These are phyloP conservation scores for Rhabdophis nuchalis DNA, from an alignment of 2,797 vertebrate genomes.

Conservation along the genomic window DNA sequence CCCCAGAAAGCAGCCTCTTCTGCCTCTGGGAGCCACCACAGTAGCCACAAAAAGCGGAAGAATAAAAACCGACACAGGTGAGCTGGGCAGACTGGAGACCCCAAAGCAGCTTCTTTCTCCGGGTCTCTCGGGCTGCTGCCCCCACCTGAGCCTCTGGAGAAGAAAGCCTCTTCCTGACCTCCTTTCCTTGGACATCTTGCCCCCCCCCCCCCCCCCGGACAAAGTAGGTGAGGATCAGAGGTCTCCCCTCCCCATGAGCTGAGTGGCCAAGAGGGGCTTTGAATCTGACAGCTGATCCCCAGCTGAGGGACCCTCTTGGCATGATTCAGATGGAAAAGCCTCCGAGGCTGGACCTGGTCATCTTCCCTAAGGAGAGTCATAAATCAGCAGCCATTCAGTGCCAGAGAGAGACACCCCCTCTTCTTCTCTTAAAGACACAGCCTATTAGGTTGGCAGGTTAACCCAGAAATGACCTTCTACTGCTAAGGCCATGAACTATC, in stretches of 20 bases:
- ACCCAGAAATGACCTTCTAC: not conserved
- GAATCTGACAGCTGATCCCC: not conserved
- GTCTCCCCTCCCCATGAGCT: not conserved
- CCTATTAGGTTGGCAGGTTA: not conserved
- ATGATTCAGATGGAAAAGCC: not conserved
- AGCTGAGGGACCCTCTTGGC: not conserved
- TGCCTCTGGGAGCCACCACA: slow-evolving; percentile 87
- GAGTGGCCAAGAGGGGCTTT: not conserved
- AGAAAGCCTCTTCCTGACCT: not conserved
- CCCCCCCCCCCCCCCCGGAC: not conserved
- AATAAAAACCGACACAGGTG: slow-evolving; percentile 99
- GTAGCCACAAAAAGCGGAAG: slow-evolving; percentile 97
- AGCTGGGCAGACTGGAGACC: slow-evolving; percentile 52
- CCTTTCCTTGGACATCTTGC: not conserved
- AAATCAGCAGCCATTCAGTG: not conserved
- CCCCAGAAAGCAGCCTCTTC: slow-evolving; percentile 95
- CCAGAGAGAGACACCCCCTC: not conserved
- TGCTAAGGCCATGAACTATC: not conserved
- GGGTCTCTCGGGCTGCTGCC: accelerated
- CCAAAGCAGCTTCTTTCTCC: not conserved
- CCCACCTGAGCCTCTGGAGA: not conserved
- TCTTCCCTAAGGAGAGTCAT: not conserved
- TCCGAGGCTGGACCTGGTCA: not conserved
- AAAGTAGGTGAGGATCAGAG: not conserved
- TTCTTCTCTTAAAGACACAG: not conserved